A percentile compares a stretch with the other conserved stretches of the same genome.
phyloP scores from a whole-genome alignment of 92 coral and sea anemone species.

The Porites divaricata region DNA sequence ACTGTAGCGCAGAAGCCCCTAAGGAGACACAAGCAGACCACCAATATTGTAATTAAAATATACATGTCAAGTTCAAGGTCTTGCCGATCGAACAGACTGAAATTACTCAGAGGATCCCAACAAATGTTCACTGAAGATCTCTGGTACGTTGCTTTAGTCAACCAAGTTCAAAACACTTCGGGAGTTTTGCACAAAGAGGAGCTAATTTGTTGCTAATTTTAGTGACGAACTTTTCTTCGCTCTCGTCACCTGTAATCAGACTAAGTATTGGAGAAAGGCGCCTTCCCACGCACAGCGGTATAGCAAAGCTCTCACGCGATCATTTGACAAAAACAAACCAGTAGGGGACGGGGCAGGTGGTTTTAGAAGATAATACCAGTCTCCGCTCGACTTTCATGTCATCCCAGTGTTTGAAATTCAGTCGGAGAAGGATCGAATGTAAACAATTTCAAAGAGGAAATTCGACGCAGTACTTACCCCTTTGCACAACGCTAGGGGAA shows the following conservation, averaged over 20 bases:
- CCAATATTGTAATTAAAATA: constrained; percentile 4
- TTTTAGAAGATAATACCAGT: neutral
- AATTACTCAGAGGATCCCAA: neutral
- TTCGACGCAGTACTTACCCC: too few species aligned
- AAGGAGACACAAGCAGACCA: constrained; percentile 6
- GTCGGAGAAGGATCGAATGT: too few species aligned
- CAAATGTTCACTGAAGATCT: neutral
- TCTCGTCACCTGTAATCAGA: constrained; percentile 24
- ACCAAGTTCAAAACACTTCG: neutral
- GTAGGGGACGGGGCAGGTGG: constrained; percentile 41
- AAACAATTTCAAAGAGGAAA: too few species aligned
- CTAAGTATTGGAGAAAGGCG: constrained; percentile 1
- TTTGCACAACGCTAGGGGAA: too few species aligned
- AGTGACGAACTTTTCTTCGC: neutral
- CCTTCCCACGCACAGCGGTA: neutral
- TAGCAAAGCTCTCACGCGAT: constrained; percentile 33
- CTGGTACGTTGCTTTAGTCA: neutral
- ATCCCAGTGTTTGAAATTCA: neutral
- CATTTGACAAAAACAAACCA: constrained; percentile 35
- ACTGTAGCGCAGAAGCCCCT: neutral
- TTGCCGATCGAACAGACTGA: neutral
- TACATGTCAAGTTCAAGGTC: constrained; percentile 6
- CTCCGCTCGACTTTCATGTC: neutral
- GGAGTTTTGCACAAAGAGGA: constrained; percentile 11
- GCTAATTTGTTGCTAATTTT: constrained; percentile 10